These are phyloP conservation scores for Oryctes rhinoceros DNA, from an alignment of 1,140 invertebrate species.

Conservation along the genomic window DNA sequence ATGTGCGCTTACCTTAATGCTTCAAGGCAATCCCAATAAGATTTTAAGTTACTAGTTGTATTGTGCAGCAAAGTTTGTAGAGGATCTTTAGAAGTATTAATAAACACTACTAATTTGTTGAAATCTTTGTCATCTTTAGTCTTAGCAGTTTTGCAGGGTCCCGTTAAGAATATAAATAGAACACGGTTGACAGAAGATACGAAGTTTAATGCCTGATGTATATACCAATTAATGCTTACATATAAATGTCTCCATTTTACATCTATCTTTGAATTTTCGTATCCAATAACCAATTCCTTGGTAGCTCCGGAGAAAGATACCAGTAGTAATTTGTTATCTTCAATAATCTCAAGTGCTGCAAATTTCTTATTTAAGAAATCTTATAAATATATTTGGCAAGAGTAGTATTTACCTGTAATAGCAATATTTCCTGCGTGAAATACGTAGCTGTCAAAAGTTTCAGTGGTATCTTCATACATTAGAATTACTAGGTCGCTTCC, in stretches of 20 bases:
- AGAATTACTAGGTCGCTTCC: constrained; percentile 49
- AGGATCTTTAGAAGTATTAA: constrained; percentile 47
- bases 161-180: constrained; percentile 45
- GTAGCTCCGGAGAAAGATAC: constrained; percentile 48
- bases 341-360: constrained; percentile 48
- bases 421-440: constrained; percentile 47
- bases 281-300: constrained; percentile 50
- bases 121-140: constrained; percentile 46
- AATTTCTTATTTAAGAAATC: constrained; percentile 20
- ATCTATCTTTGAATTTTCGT: constrained; percentile 45
- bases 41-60: constrained; percentile 44
- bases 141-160: constrained; percentile 47
- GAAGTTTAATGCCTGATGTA: constrained; percentile 47
- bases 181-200: constrained; percentile 49
- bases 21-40: constrained; percentile 55
- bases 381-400: neutral
- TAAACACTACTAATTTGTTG: constrained; percentile 48
- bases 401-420: constrained; percentile 47
- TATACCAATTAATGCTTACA: constrained; percentile 47
- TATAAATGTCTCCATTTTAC: constrained; percentile 47
- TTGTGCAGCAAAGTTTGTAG: constrained; percentile 51
- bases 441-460: constrained; percentile 46
- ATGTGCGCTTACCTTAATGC: constrained; percentile 46
- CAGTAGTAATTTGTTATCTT: constrained; percentile 49
- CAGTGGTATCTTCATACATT: constrained; percentile 43